A percentile compares a stretch with the other conserved stretches of the same genome.
Evolutionary conservation across 2,113 vertebrate species (phyloP).

Genomic region (Odobenus rosmarus): DNA sequence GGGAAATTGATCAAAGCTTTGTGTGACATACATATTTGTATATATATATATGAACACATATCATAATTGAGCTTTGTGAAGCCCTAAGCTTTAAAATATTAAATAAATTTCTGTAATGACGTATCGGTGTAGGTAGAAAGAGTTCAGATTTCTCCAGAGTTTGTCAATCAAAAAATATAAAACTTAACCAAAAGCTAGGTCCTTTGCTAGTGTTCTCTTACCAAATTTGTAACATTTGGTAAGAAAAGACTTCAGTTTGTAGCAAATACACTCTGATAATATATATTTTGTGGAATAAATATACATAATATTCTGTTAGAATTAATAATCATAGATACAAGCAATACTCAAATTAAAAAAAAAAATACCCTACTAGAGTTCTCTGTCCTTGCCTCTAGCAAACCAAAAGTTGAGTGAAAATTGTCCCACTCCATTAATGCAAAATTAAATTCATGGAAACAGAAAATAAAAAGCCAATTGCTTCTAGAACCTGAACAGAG

Average conservation of each 20-base stretch:
- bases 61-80: conserved; percentile 66
- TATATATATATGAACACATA: conserved; percentile 12
- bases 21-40: not conserved
- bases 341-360: conserved; percentile 83
- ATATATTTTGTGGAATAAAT: conserved; percentile 87
- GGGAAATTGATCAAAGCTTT: conserved; percentile 76
- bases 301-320: conserved; percentile 86
- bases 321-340: conserved; percentile 85
- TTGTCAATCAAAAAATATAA: conserved; percentile 76
- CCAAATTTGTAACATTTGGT: conserved; percentile 81
- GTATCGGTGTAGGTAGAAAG: conserved; percentile 63
- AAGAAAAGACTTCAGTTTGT: conserved; percentile 84
- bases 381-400: conserved; percentile 82
- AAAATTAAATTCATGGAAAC: conserved; percentile 85
- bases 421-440: conserved; percentile 75
- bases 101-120: conserved; percentile 65
- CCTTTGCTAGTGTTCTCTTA: conserved; percentile 83
- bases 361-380: conserved; percentile 83
- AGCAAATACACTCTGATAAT: conserved; percentile 85
- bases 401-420: conserved; percentile 84
- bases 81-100: conserved; percentile 59
- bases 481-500: conserved; percentile 82
- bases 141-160: conserved; percentile 74
- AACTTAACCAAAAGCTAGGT: conserved; percentile 76
- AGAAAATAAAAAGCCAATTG: conserved; percentile 84